phyloP scores from a whole-genome alignment of 1,140 invertebrate species.

The Melanaphis sacchari region DNA sequence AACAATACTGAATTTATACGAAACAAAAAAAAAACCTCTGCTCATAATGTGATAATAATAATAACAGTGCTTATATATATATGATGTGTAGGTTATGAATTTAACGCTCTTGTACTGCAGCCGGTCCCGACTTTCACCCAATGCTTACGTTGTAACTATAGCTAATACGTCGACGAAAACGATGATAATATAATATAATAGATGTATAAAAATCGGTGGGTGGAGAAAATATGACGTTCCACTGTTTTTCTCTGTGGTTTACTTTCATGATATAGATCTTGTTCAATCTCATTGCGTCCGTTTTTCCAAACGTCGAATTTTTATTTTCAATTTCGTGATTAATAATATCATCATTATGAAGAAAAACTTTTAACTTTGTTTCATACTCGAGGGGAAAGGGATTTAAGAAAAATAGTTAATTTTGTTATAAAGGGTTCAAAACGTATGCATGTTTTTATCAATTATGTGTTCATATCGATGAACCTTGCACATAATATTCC shows the following conservation, averaged over 20 bases:
- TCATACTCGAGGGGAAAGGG: neutral
- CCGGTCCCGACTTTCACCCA: neutral
- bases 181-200: neutral
- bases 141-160: neutral
- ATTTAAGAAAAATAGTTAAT: neutral
- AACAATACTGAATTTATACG: conserved; percentile 52
- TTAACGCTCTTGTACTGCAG: neutral
- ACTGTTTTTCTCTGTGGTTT: neutral
- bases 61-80: neutral
- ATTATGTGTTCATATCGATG: no score
- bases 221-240: neutral
- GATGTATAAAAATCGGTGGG: neutral
- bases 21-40: conserved; percentile 41
- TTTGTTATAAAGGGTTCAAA: neutral
- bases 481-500: no score
- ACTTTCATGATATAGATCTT: neutral
- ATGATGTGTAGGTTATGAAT: neutral
- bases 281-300: neutral
- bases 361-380: neutral
- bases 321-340: neutral
- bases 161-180: neutral
- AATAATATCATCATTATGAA: neutral
- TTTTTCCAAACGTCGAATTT: neutral
- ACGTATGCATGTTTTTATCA: neutral
- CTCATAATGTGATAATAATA: conserved; percentile 10